Evolutionary conservation across 2,797 vertebrate species (phyloP), one percentile per base, ranked within the genome.

Genomic region (Sebastes jordani): DNA sequence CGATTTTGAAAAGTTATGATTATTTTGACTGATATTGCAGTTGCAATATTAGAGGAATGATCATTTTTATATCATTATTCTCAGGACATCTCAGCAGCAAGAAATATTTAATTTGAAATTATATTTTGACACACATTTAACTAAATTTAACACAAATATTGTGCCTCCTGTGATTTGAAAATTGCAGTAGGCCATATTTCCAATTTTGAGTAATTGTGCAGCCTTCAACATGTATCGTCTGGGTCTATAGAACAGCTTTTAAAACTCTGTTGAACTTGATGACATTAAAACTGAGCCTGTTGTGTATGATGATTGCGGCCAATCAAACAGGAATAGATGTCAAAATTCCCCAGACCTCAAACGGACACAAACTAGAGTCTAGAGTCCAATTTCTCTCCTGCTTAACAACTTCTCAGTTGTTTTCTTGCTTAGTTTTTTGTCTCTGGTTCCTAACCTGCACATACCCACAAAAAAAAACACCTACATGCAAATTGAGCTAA

Each of bases 331-430:
- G 30, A 65, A 7, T 4, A 56, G 25, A 30, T 23, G 42, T 73
- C 11, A 82, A 82, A 76, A 58, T 69, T n/a, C 7, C 55, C 72
- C 36, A 54, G 36, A 72, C 55, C 22, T 72, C 38, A 71, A 66
- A 72, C 54, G 38, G 62, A 78, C 27, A 46, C 42, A 18, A 18
- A 18, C 16, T 46, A 42, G 0, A 46, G 55, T 52, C 29, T 25
- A 46, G 16, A 60, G 69, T 66, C 11, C 7, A 32, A 30, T 36
- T 55, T 34, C 69, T 74, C 20, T 73, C 6, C 42, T 16, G 18
- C 65, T 52, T 11, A 59, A 58, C 54, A 65, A 61, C 63, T 62
- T 56, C 56, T 27, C 52, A 60, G 30, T 38, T 32, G 22, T 52
- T 61, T n/a, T 75, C 22, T 49, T 66, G 32, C 11, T 36, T 25